Evolutionary conservation across 2,888 invertebrate species (phyloP).

Genomic region (Scaptomyza tumidula): DNA sequence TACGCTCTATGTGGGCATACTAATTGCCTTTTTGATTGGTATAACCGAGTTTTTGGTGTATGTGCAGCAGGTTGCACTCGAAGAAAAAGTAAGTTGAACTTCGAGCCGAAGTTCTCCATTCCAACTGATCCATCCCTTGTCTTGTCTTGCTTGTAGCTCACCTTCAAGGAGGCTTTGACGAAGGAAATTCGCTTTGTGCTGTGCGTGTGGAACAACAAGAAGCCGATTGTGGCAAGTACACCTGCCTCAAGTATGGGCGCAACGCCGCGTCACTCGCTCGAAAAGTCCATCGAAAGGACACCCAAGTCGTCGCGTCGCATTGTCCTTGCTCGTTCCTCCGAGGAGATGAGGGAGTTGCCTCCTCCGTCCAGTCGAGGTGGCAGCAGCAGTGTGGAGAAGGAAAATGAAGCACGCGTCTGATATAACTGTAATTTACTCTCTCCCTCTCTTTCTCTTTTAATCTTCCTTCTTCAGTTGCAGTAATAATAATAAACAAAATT

Average conservation of each 20-base stretch:
- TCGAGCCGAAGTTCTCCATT: too few species aligned
- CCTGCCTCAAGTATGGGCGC: conserved; percentile 67
- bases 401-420: conserved; percentile 37
- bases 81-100: conserved; percentile 87
- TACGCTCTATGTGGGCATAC: conserved; percentile 90
- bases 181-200: conserved; percentile 76
- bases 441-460: background rate
- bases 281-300: conserved; percentile 66
- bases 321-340: conserved; percentile 53
- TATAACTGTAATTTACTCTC: conserved; percentile 11
- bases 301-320: conserved; percentile 64
- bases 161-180: conserved; percentile 65
- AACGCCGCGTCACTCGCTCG: conserved; percentile 66
- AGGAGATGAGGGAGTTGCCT: conserved; percentile 70
- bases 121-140: background rate
- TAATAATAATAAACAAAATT: conserved; percentile 23
- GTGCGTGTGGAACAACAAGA: conserved; percentile 79
- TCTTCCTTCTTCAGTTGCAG: conserved; percentile 15
- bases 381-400: conserved; percentile 14
- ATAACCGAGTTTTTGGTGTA: conserved; percentile 93
- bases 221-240: conserved; percentile 64
- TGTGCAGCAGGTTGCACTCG: conserved; percentile 90
- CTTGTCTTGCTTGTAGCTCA: conserved; percentile 40
- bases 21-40: conserved; percentile 90
- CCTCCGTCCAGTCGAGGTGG: conserved; percentile 1